Evolutionary conservation across 1,140 invertebrate species (phyloP).

Genomic region (Temnothorax curvispinosus): DNA sequence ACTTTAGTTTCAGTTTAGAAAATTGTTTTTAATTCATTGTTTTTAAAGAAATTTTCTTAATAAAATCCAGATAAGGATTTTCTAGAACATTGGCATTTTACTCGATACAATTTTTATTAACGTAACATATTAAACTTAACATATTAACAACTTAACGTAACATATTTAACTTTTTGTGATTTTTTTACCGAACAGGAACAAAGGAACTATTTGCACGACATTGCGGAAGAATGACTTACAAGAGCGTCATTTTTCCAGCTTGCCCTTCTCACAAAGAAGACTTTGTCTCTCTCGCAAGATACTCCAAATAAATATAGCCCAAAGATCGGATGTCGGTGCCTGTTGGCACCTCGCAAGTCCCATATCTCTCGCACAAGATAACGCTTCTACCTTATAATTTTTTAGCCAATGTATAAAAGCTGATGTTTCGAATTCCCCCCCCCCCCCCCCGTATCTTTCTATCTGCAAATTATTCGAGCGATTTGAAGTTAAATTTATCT

Average conservation of each 20-base stretch:
- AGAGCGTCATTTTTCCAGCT: conserved; percentile 24
- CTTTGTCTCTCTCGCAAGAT: conserved; percentile 22
- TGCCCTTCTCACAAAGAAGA: conserved; percentile 2
- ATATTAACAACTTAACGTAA: background rate
- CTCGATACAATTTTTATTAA: background rate
- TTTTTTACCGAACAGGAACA: background rate
- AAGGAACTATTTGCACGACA: conserved; percentile 41
- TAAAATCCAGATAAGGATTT: background rate
- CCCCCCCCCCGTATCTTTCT: background rate
- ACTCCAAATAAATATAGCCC: conserved; percentile 39
- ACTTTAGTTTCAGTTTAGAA: background rate
- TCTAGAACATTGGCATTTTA: background rate
- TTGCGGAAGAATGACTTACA: conserved; percentile 20
- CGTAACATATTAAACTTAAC: background rate
- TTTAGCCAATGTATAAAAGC: background rate
- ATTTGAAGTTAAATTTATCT: background rate
- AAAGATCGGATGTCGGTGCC: conserved; percentile 42
- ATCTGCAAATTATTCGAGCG: background rate
- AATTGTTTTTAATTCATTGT: background rate
- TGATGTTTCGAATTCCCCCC: background rate
- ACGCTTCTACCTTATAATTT: background rate
- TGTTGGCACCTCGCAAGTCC: conserved; percentile 31
- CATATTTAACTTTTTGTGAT: background rate
- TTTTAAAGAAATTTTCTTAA: background rate
- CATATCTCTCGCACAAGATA: conserved; percentile 38